Conservation (phyloP, 2,888 invertebrate species). For the Drosophila peninsularis region DNA sequence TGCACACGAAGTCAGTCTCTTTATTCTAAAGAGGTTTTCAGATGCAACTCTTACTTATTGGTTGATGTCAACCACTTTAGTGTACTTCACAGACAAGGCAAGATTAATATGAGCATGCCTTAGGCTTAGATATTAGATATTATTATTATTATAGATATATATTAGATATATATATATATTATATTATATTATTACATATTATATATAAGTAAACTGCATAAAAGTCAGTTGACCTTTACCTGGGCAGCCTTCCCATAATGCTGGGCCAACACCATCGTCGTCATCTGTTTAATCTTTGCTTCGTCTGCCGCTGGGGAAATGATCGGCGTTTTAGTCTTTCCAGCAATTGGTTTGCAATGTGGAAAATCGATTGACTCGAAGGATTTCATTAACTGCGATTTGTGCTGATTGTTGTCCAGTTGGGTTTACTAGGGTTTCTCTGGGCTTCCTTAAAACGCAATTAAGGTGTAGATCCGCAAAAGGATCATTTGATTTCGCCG, state of each 20-base stretch:
- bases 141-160: too few species aligned
- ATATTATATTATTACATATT: too few species aligned
- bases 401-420: slow-evolving; percentile 39
- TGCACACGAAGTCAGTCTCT: too few species aligned
- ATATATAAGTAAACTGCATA: neutral
- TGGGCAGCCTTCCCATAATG: too few species aligned
- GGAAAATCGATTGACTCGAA: slow-evolving; percentile 68
- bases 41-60: too few species aligned
- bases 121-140: too few species aligned
- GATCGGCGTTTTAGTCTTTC: slow-evolving; percentile 16
- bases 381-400: slow-evolving; percentile 56
- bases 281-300: slow-evolving; percentile 22
- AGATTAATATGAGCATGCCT: too few species aligned
- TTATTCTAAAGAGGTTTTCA: too few species aligned
- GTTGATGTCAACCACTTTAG: too few species aligned
- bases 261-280: slow-evolving; percentile 19
- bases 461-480: slow-evolving; percentile 76
- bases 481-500: slow-evolving; percentile 53
- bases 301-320: slow-evolving; percentile 27
- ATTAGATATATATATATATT: too few species aligned
- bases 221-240: slow-evolving; percentile 8
- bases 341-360: slow-evolving; percentile 68
- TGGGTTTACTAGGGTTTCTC: slow-evolving; percentile 12
- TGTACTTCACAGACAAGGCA: too few species aligned
- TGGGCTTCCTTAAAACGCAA: slow-evolving; percentile 48